Base-by-base conservation (phyloP, 1,140 invertebrate genomes). In the Drosophila pachea region DNA sequence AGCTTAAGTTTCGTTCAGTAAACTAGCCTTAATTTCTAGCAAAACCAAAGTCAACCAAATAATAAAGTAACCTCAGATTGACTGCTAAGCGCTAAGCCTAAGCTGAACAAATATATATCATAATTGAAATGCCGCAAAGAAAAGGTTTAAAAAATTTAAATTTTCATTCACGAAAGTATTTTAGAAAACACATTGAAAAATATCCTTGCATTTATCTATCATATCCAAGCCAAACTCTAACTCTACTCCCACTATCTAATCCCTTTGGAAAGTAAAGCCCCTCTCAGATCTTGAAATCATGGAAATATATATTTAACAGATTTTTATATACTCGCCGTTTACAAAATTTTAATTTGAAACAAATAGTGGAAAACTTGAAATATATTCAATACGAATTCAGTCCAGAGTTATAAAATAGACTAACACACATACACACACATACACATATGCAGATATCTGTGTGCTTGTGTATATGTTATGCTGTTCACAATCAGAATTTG, bases 1-100 rank as follows among this genome's bases (percentile, higher is more conserved):
- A 29, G 38, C 31, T 42, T 79, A 75, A 61, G 63, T 70, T 74
- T 53, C 62, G 49, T 53, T 65, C 60, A 29, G 43, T 9, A 43
- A 66, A 36, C 59, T 67, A 67, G 64, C 59, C 32, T 14, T 45
- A 67, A 67, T 60, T 58, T 16, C 45, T 12, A 50, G 7, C n/a
- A 22, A 50, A 52, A 14, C 14, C 7, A 38, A 38, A 33, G 29
- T 12, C 7, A 33, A 33, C 5, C 0, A 12, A 22, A 22, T 22
- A 22, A 22, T 1, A 32, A 12, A n/a, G 8, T 12, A 42, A 1
- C 12, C 11, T 12, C 12, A 49, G 6, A 49, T 33, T 29, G n/a
- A n/a, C 38, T 22, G 36, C 56, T 42, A 29, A 66, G n/a, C 36
- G 47, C 55, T 60, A 52, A 60, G 38, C 31, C 56, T 61, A 16